Evolutionary conservation across 1,140 invertebrate species (phyloP), one percentile per base, ranked within the genome.

Genomic region (Drosophila pachea): DNA sequence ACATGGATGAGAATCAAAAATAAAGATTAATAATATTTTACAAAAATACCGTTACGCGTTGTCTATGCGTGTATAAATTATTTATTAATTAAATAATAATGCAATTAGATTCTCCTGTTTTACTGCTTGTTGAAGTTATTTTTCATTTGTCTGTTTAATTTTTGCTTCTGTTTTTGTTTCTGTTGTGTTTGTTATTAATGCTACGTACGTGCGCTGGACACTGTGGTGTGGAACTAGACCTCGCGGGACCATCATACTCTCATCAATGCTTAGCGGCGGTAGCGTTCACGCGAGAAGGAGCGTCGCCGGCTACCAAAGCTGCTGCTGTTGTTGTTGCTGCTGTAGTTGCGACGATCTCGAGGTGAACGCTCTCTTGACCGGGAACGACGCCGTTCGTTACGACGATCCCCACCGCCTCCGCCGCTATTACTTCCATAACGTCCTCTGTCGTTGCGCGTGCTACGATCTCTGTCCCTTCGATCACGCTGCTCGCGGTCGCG

Each of bases 231-330:
- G 45, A 55, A 70, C 62, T 59, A 48, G 35, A 56, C 38, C 48
- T 52, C 36, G 22, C 47, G 22, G 62, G 31, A 32, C 32, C 31
- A 32, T 47, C 31, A 36, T 49, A 29, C 14, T 43, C 12, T 14
- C 40, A 14, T 43, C 12, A 14, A 14, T 14, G 53, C 56, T 55
- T 88, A 88, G 60, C 87, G 87, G 59, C 87, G 87, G 64, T 88
- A 70, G 14, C 87, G 87, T 5, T 88, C 87, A 7, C 83, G 79
- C 7, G 87, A 88, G 52, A 78, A 71, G 42, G 87, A 88, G 14
- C 87, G 81, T 38, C 87, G 63, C 5, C 78, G 65, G 60, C 63
- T 74, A 7, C 73, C 49, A 40, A 86, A 79, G 48, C 76, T 82
- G 40, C 73, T 78, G 12, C 12, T 42, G 11, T 78, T 83, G 53